Conservation (phyloP, 1,140 invertebrate species). For the Aphelinus atriplicis region DNA sequence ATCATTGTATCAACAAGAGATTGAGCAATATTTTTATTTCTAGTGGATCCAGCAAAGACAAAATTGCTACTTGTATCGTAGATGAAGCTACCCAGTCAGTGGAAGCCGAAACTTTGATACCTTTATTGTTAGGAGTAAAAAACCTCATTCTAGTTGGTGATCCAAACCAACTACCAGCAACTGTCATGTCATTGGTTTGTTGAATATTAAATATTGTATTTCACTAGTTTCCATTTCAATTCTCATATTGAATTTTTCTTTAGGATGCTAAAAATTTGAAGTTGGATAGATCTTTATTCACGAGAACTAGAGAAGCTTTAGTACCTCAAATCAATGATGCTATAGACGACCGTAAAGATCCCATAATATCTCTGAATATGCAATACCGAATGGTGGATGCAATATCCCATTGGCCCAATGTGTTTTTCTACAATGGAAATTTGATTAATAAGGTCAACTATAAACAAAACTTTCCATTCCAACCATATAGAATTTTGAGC, state of each 20-base stretch:
- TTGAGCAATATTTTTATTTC: slow-evolving; percentile 41
- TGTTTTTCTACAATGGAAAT: slow-evolving; percentile 77
- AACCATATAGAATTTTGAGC: slow-evolving; percentile 70
- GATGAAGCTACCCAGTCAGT: slow-evolving; percentile 91
- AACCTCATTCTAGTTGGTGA: slow-evolving; percentile 90
- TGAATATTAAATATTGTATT: slow-evolving; percentile 20
- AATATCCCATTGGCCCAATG: slow-evolving; percentile 80
- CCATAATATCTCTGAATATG: slow-evolving; percentile 66
- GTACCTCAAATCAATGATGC: slow-evolving; percentile 42
- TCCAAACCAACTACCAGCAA: slow-evolving; percentile 85
- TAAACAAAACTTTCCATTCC: slow-evolving; percentile 50
- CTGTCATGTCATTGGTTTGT: slow-evolving; percentile 77
- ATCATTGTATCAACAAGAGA: slow-evolving; percentile 10
- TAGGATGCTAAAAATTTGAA: slow-evolving; percentile 71
- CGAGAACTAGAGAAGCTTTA: slow-evolving; percentile 69
- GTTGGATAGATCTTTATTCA: slow-evolving; percentile 74
- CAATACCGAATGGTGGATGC: slow-evolving; percentile 91
- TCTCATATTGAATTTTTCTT: not conserved
- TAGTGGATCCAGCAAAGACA: slow-evolving; percentile 58
- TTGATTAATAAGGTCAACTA: slow-evolving; percentile 64
- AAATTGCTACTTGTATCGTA: slow-evolving; percentile 85
- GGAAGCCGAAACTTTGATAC: slow-evolving; percentile 84
- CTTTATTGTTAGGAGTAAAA: slow-evolving; percentile 77
- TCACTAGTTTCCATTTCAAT: not conserved
- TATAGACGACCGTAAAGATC: slow-evolving; percentile 44